Evolutionary conservation across 2,797 vertebrate species (phyloP), one percentile per base, ranked within the genome.

Genomic region (Orientallactaga sibirica): DNA sequence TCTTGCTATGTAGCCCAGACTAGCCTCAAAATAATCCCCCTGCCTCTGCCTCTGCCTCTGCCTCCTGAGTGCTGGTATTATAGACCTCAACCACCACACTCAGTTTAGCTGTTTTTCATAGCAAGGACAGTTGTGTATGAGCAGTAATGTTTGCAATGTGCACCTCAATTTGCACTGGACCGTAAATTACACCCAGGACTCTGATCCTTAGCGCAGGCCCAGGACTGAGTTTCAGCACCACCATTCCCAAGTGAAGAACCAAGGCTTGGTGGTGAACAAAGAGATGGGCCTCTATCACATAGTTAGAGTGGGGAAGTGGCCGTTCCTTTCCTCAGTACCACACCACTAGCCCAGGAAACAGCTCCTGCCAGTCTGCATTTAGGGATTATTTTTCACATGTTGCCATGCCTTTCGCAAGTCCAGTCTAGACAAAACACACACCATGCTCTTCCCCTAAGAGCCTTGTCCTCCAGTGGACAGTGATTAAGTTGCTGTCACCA

Each of bases 311-410:
- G 7, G 0, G 5, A 55, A 52, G 52, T 22, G 55, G 24, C 70
- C 41, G 75, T 18, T 14, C 55, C 37, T 58, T 61, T 29, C 64
- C 77, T 66, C 48, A n/a, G 62, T 80, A 9, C 4, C 3, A 1
- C 33, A n/a, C 4, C 15, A 43, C 76, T 8, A 3, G 55, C 14
- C 62, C 41, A 37, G 19, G 4, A 27, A 52, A 75, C 33, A 48
- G 11, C 29, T 3, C 8, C 5, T 0, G 3, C 15, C 52, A 41
- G 41, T 29, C 79, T 62, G 4, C 6, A 0, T 29, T 15, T 15
- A 24, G 2, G 20, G 2, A 1, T 52, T 37, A 64, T 67, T 79
- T 75, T 61, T 37, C 33, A 22, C 4, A 0, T 2, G 43, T 11
- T 61, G 43, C 76, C 68, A 58, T 18, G 43, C 25, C 48, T 1